Percentiles rank a stretch among this genome's conserved stretches.
Evolutionary conservation across 2,797 vertebrate species (phyloP).

Genomic region (Rachycentron canadum): DNA sequence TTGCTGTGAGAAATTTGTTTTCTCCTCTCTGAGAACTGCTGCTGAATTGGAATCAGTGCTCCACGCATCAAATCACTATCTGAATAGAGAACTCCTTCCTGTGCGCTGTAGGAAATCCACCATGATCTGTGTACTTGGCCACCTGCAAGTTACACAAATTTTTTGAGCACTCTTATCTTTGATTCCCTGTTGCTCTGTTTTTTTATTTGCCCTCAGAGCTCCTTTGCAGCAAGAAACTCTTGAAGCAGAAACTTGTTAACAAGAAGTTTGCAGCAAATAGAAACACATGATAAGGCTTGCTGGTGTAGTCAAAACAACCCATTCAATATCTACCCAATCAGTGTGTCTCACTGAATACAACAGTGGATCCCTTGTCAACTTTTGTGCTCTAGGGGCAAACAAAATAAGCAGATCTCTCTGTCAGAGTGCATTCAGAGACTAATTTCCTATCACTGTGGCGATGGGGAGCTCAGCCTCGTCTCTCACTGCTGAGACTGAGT

Average conservation of each 20-base stretch:
- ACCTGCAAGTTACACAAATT: constrained; percentile 33
- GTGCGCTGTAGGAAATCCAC: constrained; percentile 41
- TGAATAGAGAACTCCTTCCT: constrained; percentile 49
- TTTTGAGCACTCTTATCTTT: constrained; percentile 23
- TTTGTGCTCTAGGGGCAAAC: constrained; percentile 29
- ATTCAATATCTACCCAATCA: not conserved
- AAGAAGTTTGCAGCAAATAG: constrained; percentile 33
- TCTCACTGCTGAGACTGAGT: constrained; percentile 94
- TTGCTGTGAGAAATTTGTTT: constrained; percentile 58
- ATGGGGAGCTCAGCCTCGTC: constrained; percentile 99
- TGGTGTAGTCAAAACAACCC: constrained; percentile 18
- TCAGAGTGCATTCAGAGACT: constrained; percentile 40
- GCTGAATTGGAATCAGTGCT: constrained; percentile 42
- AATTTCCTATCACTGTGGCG: constrained; percentile 68
- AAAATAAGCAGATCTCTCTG: constrained; percentile 1
- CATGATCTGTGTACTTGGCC: constrained; percentile 41
- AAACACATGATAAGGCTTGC: constrained; percentile 27
- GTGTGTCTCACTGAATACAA: constrained; percentile 20
- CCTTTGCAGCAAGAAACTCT: constrained; percentile 1
- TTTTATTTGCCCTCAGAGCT: constrained; percentile 4
- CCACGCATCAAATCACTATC: constrained; percentile 43
- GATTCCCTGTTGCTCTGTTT: constrained; percentile 32
- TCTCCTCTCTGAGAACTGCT: constrained; percentile 33
- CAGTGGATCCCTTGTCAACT: constrained; percentile 30
- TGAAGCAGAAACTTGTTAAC: constrained; percentile 27